These are phyloP conservation scores for Myrmecobius fasciatus DNA, from an alignment of 2,113 vertebrate species.

Conservation along the genomic window DNA sequence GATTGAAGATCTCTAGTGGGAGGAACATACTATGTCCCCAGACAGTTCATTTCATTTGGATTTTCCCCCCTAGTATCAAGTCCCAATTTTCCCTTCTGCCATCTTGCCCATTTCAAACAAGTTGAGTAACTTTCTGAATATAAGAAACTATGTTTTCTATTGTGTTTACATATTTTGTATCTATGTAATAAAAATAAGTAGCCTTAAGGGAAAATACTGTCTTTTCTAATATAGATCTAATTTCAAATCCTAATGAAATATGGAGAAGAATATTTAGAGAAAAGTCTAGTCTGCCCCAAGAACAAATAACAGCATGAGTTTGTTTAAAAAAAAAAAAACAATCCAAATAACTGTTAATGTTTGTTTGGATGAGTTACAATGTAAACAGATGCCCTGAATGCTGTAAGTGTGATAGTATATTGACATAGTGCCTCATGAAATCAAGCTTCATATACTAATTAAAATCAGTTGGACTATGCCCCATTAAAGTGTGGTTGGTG, in stretches of 20 bases:
- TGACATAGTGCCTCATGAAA: conserved; percentile 18
- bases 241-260: conserved; percentile 16
- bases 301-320: not conserved
- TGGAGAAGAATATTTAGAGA: not conserved
- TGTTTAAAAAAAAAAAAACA: conserved; percentile 6
- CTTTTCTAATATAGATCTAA: not conserved
- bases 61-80: not conserved
- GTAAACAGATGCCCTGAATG: not conserved
- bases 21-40: not conserved
- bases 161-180: not conserved
- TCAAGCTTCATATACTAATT: not conserved
- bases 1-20: not conserved
- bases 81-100: not conserved
- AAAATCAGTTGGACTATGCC: not conserved
- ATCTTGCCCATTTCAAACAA: not conserved
- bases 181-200: not conserved
- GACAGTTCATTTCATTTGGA: not conserved
- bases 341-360: not conserved
- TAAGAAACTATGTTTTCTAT: not conserved
- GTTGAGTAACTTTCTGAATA: not conserved
- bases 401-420: not conserved
- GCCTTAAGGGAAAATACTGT: not conserved
- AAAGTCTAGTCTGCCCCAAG: conserved; percentile 14
- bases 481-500: not conserved
- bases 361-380: not conserved